A percentile compares a stretch with the other conserved stretches of the same genome.
These are phyloP conservation scores for Mycetomoellerius zeteki DNA, from an alignment of 1,140 invertebrate genomes.

Conservation along the genomic window DNA sequence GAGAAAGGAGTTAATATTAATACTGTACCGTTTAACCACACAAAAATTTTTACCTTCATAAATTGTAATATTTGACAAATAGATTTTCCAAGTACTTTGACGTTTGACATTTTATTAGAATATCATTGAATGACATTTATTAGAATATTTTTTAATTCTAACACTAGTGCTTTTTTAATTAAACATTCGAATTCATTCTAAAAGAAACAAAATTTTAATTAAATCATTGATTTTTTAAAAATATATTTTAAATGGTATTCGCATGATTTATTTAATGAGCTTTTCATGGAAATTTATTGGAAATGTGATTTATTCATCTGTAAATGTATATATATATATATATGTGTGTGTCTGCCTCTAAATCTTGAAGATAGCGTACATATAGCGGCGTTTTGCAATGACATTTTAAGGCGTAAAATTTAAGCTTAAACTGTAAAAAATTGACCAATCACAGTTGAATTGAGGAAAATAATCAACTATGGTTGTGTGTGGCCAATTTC, in stretches of 20 bases:
- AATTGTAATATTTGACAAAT: background rate
- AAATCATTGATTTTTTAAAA: slow-evolving; percentile 11
- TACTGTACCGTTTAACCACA: background rate
- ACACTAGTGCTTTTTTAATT: too few species aligned
- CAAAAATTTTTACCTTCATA: background rate
- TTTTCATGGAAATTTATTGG: background rate
- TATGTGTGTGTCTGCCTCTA: background rate
- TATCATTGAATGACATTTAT: background rate
- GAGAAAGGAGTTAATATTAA: background rate
- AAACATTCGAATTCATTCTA: background rate
- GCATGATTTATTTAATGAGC: background rate
- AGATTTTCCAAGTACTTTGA: background rate
- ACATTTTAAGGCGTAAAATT: too few species aligned
- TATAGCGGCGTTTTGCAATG: too few species aligned
- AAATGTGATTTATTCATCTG: background rate
- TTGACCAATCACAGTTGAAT: too few species aligned
- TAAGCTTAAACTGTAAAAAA: too few species aligned
- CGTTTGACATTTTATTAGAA: background rate
- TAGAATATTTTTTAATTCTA: slow-evolving; percentile 5
- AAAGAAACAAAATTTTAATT: background rate
- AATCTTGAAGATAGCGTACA: background rate
- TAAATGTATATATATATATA: too few species aligned
- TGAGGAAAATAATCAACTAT: too few species aligned
- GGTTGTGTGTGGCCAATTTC: too few species aligned
- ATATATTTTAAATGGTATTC: background rate